These are phyloP conservation scores for Coregonus suidteri DNA, from an alignment of 2,797 vertebrate genomes.

Conservation along the genomic window DNA sequence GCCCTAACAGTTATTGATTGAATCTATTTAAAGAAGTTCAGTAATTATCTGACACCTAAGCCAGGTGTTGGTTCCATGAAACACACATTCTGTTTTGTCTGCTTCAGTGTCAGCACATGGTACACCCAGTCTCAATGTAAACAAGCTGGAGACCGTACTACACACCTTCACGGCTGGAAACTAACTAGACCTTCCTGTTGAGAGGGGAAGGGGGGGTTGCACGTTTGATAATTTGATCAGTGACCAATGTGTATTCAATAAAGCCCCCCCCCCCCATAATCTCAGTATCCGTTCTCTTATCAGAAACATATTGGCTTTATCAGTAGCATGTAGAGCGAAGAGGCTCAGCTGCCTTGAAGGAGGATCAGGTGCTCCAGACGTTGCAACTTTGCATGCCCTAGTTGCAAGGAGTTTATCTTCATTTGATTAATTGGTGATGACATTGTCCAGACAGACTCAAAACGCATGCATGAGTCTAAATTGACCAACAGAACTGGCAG, in stretches of 20 bases:
- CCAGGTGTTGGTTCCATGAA: background rate
- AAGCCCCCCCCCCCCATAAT: background rate
- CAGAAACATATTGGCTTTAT: slow-evolving; percentile 43
- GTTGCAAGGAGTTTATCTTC: slow-evolving; percentile 17
- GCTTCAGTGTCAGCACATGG: too few relatives aligned
- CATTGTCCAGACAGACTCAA: slow-evolving; percentile 26
- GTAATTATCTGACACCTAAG: background rate
- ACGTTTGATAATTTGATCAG: too few relatives aligned
- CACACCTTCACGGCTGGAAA: too few relatives aligned
- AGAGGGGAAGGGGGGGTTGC: too few relatives aligned
- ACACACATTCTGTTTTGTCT: too few relatives aligned
- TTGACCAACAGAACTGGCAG: slow-evolving; percentile 8
- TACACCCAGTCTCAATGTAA: too few relatives aligned
- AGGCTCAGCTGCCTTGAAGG: slow-evolving; percentile 30
- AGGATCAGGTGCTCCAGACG: slow-evolving; percentile 32
- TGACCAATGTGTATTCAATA: too few relatives aligned
- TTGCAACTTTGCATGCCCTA: slow-evolving; percentile 17
- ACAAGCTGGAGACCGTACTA: too few relatives aligned
- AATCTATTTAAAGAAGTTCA: too few relatives aligned
- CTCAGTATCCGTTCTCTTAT: slow-evolving; percentile 41
- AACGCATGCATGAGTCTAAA: slow-evolving; percentile 10
- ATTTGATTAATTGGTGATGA: slow-evolving; percentile 36
- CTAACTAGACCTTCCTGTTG: too few relatives aligned
- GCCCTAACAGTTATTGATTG: too few relatives aligned
- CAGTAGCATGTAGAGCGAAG: slow-evolving; percentile 33